These are phyloP conservation scores for Atrichornis clamosus DNA, from an alignment of 2,113 vertebrate genomes.

Conservation along the genomic window DNA sequence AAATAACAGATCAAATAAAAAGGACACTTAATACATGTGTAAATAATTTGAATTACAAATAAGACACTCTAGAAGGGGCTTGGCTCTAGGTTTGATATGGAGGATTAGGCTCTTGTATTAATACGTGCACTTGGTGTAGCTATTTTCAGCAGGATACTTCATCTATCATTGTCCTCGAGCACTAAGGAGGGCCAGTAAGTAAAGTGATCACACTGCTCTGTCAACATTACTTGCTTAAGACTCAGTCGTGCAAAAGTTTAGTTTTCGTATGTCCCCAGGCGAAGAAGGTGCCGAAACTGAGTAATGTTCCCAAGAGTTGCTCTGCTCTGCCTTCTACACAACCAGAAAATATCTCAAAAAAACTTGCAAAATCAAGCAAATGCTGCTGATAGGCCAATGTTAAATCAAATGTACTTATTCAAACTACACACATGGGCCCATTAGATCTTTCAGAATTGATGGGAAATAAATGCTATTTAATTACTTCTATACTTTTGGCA, in stretches of 20 bases:
- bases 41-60: slow-evolving; percentile 78
- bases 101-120: slow-evolving; percentile 72
- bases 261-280: not conserved
- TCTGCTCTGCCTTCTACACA: not conserved
- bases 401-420: not conserved
- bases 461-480: not conserved
- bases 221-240: slow-evolving; percentile 70
- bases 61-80: slow-evolving; percentile 65
- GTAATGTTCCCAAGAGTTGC: not conserved
- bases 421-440: not conserved
- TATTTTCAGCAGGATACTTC: slow-evolving; percentile 76
- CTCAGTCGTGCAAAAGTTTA: not conserved
- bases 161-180: slow-evolving; percentile 71
- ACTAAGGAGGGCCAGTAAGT: slow-evolving; percentile 62
- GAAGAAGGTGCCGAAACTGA: not conserved
- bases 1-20: slow-evolving; percentile 59
- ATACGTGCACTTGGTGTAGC: slow-evolving; percentile 73
- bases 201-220: slow-evolving; percentile 70
- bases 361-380: not conserved
- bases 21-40: slow-evolving; percentile 66
- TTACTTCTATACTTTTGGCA: not conserved
- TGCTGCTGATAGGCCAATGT: not conserved
- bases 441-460: not conserved
- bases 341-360: not conserved
- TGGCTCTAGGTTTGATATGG: slow-evolving; percentile 55